phyloP scores from a whole-genome alignment of 2,113 vertebrate genomes.

The Sapayoa aenigma region DNA sequence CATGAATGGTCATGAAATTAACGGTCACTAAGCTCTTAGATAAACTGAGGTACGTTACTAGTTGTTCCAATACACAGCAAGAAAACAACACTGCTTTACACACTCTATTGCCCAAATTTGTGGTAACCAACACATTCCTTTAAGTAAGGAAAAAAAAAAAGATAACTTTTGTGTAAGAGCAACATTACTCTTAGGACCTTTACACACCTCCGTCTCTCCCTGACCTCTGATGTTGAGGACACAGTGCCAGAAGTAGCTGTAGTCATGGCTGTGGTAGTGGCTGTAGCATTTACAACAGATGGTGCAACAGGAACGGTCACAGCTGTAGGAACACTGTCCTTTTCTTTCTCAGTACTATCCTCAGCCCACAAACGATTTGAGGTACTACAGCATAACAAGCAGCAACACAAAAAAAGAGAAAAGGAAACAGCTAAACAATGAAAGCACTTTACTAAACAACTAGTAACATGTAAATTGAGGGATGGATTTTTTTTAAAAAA shows the following conservation, averaged over 20 bases:
- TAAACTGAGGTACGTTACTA: neutral
- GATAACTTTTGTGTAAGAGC: conserved; percentile 24
- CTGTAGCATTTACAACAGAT: conserved; percentile 91
- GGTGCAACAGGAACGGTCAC: conserved; percentile 93
- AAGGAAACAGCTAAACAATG: conserved; percentile 83
- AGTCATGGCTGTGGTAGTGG: conserved; percentile 86
- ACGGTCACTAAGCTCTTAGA: neutral
- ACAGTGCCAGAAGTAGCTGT: conserved; percentile 86
- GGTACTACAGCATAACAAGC: conserved; percentile 76
- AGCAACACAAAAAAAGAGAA: conserved; percentile 83
- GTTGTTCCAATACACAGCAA: neutral
- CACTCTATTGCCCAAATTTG: neutral
- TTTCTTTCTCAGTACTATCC: conserved; percentile 92
- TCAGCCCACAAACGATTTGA: conserved; percentile 95
- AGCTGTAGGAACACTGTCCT: conserved; percentile 90
- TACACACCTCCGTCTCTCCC: conserved; percentile 96
- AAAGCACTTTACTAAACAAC: conserved; percentile 77
- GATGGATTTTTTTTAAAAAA: conserved; percentile 74
- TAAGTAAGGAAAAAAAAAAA: neutral
- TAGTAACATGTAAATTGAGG: conserved; percentile 71
- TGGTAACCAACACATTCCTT: conserved; percentile 52
- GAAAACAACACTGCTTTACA: neutral
- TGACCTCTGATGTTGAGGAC: conserved; percentile 87
- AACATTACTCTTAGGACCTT: conserved; percentile 62
- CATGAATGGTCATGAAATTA: neutral